Evolutionary conservation across 2,113 vertebrate species (phyloP).

Genomic region (Proteles cristata): DNA sequence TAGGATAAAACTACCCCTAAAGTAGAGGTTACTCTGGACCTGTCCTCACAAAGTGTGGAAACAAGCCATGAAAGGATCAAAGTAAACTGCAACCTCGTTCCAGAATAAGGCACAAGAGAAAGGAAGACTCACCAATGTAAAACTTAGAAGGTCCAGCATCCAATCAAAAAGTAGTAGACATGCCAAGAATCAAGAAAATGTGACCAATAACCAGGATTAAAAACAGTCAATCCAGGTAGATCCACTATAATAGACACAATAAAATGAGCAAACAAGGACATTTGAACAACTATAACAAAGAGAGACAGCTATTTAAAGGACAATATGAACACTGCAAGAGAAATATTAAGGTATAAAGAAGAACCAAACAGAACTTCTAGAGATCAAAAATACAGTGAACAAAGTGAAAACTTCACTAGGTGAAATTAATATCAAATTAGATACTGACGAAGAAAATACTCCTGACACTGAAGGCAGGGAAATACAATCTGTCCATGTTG

Average conservation of each 20-base stretch:
- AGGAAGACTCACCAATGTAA: not conserved
- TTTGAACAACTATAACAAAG: not conserved
- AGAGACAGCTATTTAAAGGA: not conserved
- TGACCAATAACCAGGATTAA: not conserved
- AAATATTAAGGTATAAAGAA: not conserved
- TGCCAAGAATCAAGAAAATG: not conserved
- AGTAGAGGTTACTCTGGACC: not conserved
- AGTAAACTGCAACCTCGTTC: not conserved
- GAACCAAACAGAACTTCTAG: not conserved
- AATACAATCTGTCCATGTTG: not conserved
- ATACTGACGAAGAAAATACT: not conserved
- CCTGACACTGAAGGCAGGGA: not conserved
- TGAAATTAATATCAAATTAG: not conserved
- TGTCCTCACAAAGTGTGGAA: not conserved
- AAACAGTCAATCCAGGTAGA: not conserved
- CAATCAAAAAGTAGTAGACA: not conserved
- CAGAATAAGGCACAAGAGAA: not conserved
- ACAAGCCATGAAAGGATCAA: not conserved
- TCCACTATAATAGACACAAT: not conserved
- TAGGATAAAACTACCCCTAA: not conserved
- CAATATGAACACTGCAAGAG: not conserved
- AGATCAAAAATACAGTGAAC: not conserved
- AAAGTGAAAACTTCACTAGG: not conserved
- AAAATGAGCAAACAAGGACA: not conserved
- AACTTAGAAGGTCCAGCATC: not conserved